Evolutionary conservation across 2,888 invertebrate species (phyloP), one percentile per base, ranked within the genome.

Genomic region (Limnephilus auricula): DNA sequence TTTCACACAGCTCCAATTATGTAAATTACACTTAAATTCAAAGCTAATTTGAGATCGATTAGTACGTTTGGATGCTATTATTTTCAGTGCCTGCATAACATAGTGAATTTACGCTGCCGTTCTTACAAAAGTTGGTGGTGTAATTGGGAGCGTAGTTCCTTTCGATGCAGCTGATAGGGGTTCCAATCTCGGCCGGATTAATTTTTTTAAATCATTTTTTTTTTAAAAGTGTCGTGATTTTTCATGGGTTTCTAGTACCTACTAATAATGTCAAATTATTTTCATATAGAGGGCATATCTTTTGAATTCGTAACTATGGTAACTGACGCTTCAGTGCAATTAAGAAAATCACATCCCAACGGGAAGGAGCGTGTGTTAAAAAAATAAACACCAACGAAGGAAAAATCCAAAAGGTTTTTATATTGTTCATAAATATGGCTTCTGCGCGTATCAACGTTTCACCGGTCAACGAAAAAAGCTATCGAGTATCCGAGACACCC

Each of bases 361-460:
- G 82, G 34, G 13, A 34, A 34, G 25, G 10, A 25, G 13, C 34
- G n/a, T 82, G 32, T 37, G 34, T 82, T 34, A 34, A 37, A 32
- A 32, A 37, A 82, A 82, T 32, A 82, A 82, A 34, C 25, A 37
- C 34, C 25, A 25, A 9, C 15, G 34, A 34, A 25, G 6, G 82
- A 82, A 25, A 34, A 82, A 82, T 82, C 18, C 31, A 31, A 82
- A 82, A 82, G 32, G 65, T 25, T 82, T 82, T 25, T 82, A 25
- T 82, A 82, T 34, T 34, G 82, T 82, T 82, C 18, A 82, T 31
- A 82, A 82, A 65, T 65, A 65, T 65, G 82, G 82, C 25, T 82
- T 82, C 34, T 25, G 82, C 34, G 65, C 25, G 18, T 82, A 82
- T 82, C 82, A 82, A 82, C 82, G 82, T 34, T 37, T 25, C 82